These are phyloP conservation scores for Lanius ludovicianus DNA, from an alignment of 2,113 vertebrate genomes.

Conservation along the genomic window DNA sequence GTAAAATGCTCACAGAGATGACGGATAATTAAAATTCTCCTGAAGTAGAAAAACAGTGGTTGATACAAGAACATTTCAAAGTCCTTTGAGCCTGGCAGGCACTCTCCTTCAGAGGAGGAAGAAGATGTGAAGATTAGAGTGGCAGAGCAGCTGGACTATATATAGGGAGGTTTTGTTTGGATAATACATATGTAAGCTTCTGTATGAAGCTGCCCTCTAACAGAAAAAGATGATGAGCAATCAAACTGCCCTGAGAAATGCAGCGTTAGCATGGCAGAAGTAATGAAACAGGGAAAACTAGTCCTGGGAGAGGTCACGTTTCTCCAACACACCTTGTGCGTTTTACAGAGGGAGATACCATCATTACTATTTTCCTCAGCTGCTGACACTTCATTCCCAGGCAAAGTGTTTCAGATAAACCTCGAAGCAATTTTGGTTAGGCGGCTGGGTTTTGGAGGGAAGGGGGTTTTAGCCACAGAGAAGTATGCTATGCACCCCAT, in stretches of 20 bases:
- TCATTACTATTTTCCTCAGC: neutral
- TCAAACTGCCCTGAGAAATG: neutral
- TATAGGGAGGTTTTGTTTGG: neutral
- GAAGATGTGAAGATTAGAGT: neutral
- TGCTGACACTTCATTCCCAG: neutral
- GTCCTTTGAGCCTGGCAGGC: neutral
- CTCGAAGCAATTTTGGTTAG: neutral
- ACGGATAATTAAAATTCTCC: neutral
- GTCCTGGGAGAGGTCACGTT: neutral
- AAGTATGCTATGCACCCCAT: neutral
- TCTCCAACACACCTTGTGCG: neutral
- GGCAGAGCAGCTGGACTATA: neutral
- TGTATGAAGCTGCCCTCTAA: neutral
- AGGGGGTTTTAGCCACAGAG: neutral
- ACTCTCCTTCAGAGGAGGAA: neutral
- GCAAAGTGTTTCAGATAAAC: neutral
- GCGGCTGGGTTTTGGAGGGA: neutral
- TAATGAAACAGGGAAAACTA: slow-evolving; percentile 2
- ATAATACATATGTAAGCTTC: neutral
- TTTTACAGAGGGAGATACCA: neutral
- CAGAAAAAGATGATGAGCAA: neutral
- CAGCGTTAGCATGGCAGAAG: neutral
- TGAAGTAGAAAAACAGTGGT: neutral
- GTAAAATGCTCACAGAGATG: neutral
- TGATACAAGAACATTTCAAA: neutral